Base-by-base conservation (phyloP, 2,888 invertebrate genomes). In the Dicroscelio sp. region DNA sequence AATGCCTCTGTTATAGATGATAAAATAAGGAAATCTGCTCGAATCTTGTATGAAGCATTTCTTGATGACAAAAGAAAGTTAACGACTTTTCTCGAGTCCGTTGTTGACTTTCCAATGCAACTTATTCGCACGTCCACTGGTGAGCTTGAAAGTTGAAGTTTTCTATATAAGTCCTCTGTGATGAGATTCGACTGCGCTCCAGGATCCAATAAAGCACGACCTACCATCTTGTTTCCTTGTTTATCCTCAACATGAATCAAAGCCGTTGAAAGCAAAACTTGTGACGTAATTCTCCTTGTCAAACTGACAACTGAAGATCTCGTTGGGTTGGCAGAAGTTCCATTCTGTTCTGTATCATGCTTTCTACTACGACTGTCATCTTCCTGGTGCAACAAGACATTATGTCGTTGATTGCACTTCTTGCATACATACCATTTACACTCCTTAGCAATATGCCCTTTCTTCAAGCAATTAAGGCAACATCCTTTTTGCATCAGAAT, bases 161-260 rank as follows among this genome's bases (percentile, higher is more conserved):
- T 67, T 38, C n/a, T 67, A n/a, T 5, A 23, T 10, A 67, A 23
- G 23, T 67, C 25, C 38, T n/a, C 38, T 35, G 33, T 67, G 4
- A 67, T 67, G 3, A 67, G 12, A 25, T 71, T 71, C 27, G 69
- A 38, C 48, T 71, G 69, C 1, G 43, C 33, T 23, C 67, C 67
- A 4, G 67, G 27, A 25, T 67, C 67, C 38, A 67, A 23, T 2
- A 67, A 55, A 1, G 76, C 88, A 31, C 90, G 58, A 58, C 90
- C 89, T 20, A 23, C 30, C 1, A 86, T 31, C 10, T 17, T 3
- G 2, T 23, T 63, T 10, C 33, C 63, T 31, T 31, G 8, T 14
- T 3, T 14, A 31, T 63, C 31, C 20, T 63, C 10, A 8, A 63
- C 31, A 31, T 31, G 6, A n/a, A 63, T 31, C 30, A 63, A 14